Evolutionary conservation across 2,888 invertebrate species (phyloP), one percentile per base, ranked within the genome.

Genomic region (Papilio elwesi): DNA sequence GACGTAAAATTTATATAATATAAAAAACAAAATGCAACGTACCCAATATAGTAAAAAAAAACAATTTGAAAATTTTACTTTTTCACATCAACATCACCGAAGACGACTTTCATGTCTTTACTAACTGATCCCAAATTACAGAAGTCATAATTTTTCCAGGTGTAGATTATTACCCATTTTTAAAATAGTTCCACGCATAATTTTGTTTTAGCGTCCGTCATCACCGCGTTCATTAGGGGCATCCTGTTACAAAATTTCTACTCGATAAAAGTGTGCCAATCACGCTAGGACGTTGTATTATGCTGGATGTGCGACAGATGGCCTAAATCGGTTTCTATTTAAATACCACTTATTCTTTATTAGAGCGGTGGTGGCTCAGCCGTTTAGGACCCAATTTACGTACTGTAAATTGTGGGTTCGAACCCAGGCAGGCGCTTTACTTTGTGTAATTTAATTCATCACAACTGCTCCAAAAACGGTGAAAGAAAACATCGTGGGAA

Each of bases 191-290:
- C 15, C 47, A 47, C 38, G 26, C 48, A 53, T 59, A 74, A 67
- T 70, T 13, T 70, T 74, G 62, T 70, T 67, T 63, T 67, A 49
- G 36, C 55, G 67, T 70, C 73, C 15, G 36, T 74, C 73, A 59
- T 70, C 73, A 67, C 70, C 73, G 62, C 62, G 63, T 74, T 74
- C 73, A 74, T 74, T 74, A 74, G 73, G 73, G 70, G 62, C 73
- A 70, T 74, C 73, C 73, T 70, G 70, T 70, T 70, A 73, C 70
- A 66, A 62, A 74, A 69, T 73, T 73, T 65, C 66, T 36, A 47
- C 70, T 74, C 62, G 66, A 70, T 70, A 73, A 71, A 73, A 70
- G 62, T 62, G 38, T 47, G 70, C 43, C 70, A 62, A 64, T 70
- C 53, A 62, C 48, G 43, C 10, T 63, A 53, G 53, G 38, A 65